phyloP scores from a whole-genome alignment of 1,140 invertebrate genomes.

The Scaptomyza montana region DNA sequence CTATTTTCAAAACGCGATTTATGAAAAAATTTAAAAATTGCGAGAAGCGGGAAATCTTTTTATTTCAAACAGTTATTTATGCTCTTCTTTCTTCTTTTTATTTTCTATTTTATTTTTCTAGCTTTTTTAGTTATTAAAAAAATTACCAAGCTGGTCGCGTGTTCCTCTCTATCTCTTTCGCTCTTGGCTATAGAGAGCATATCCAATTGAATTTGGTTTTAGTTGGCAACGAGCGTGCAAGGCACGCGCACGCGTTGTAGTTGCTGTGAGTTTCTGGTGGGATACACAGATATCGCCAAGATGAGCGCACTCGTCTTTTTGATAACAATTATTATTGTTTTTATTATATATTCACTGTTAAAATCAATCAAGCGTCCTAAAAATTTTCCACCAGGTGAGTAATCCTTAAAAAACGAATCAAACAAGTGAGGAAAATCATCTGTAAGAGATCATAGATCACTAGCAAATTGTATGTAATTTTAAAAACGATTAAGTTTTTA shows the following conservation, averaged over 20 bases:
- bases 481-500: too few species aligned
- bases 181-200: conserved; percentile 19
- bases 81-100: too few species aligned
- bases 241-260: conserved; percentile 41
- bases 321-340: conserved; percentile 54
- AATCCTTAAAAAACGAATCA: neutral
- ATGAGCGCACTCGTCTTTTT: conserved; percentile 68
- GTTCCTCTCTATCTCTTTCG: conserved; percentile 14
- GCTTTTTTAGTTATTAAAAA: too few species aligned
- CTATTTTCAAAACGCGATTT: too few species aligned
- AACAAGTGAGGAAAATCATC: neutral
- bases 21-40: too few species aligned
- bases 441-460: too few species aligned
- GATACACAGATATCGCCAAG: conserved; percentile 22
- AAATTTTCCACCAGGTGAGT: conserved; percentile 80
- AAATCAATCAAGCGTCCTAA: conserved; percentile 62
- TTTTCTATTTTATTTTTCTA: too few species aligned
- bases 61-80: too few species aligned
- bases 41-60: too few species aligned
- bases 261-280: conserved; percentile 16
- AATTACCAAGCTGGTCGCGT: conserved; percentile 5
- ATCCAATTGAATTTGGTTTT: conserved; percentile 37
- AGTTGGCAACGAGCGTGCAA: conserved; percentile 61
- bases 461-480: too few species aligned
- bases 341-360: conserved; percentile 56